Conservation (phyloP, 2,888 invertebrate species). For the Lithophane leautieri region DNA sequence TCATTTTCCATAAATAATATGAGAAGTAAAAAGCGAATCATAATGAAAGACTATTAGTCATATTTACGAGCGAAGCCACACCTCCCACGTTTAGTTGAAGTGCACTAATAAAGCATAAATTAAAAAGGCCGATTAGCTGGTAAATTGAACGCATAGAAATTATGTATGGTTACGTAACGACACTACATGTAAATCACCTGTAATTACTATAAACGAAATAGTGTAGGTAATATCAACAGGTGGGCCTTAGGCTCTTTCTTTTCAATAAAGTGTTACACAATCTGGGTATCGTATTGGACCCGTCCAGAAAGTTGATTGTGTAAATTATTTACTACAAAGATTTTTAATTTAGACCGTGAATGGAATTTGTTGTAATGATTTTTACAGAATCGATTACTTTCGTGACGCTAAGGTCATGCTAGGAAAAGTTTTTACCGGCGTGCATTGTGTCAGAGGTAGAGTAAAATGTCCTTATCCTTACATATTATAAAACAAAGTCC, state of each 20-base stretch:
- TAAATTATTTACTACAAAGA: slow-evolving; percentile 53
- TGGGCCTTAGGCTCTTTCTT: slow-evolving; percentile 64
- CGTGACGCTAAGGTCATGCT: slow-evolving; percentile 41
- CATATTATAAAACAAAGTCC: too few relatives aligned
- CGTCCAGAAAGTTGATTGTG: slow-evolving; percentile 62
- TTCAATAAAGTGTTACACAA: slow-evolving; percentile 65
- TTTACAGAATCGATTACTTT: slow-evolving; percentile 42
- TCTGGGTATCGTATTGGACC: slow-evolving; percentile 46
- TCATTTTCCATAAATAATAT: slow-evolving; percentile 42
- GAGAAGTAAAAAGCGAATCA: slow-evolving; percentile 53
- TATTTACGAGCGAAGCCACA: slow-evolving; percentile 67
- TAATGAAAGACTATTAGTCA: slow-evolving; percentile 65
- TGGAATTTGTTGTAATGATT: slow-evolving; percentile 38
- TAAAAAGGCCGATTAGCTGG: slow-evolving; percentile 71
- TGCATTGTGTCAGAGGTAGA: not conserved
- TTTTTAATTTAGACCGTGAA: slow-evolving; percentile 55
- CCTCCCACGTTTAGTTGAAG: slow-evolving; percentile 68
- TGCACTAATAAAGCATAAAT: slow-evolving; percentile 75
- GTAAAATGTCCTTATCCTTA: too few relatives aligned
- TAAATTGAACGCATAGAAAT: slow-evolving; percentile 73
- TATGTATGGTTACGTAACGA: slow-evolving; percentile 73
- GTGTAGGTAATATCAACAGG: slow-evolving; percentile 63
- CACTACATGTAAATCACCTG: slow-evolving; percentile 72
- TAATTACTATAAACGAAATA: slow-evolving; percentile 67
- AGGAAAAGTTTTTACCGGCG: slow-evolving; percentile 8